Percentiles rank a stretch among this genome's conserved stretches.
Evolutionary conservation across 2,113 vertebrate genomes (phyloP).

Genomic region (Microcebus murinus): DNA sequence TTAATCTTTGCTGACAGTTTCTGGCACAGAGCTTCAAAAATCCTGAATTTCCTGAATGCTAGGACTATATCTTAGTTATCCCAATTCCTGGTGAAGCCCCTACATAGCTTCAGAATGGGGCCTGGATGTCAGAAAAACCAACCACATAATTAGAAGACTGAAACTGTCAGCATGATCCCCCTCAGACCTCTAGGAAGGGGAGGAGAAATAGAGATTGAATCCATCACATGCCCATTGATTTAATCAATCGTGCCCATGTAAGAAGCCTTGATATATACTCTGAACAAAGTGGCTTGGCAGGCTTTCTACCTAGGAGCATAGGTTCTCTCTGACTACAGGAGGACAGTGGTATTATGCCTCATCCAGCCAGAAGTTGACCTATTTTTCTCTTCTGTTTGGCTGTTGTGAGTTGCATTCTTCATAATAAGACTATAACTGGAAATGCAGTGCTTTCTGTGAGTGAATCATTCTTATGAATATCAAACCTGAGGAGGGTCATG

Average conservation of each 20-base stretch:
- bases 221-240: not conserved
- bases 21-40: not conserved
- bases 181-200: not conserved
- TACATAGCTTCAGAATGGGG: not conserved
- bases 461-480: not conserved
- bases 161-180: not conserved
- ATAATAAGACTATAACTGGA: not conserved
- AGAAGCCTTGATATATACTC: not conserved
- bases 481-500: not conserved
- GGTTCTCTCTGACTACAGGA: not conserved
- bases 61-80: not conserved
- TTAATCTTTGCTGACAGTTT: not conserved
- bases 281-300: not conserved
- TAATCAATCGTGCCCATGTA: not conserved
- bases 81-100: accelerated
- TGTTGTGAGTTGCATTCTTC: not conserved
- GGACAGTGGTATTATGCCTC: not conserved
- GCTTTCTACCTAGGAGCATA: not conserved
- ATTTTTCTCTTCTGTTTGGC: not conserved
- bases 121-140: not conserved
- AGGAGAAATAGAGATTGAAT: not conserved
- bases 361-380: not conserved
- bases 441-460: not conserved
- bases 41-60: not conserved
- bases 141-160: not conserved